Base-by-base conservation (phyloP, 2,888 invertebrate species). In the Norana najaformis region DNA sequence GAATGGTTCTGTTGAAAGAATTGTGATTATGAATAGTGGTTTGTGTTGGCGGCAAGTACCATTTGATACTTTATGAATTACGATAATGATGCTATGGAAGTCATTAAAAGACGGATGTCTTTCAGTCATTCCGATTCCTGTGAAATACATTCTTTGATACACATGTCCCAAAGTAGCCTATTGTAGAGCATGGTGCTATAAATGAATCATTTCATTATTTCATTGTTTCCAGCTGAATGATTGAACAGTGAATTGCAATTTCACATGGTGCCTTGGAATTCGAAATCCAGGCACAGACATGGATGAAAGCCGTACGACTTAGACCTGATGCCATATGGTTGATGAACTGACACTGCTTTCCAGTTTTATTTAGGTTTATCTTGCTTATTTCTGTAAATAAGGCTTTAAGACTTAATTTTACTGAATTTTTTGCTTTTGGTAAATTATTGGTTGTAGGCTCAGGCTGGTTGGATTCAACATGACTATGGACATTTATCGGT, bases 401-500 rank as follows among this genome's bases (percentile, higher is more conserved):
- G 69, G 69, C 69, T 69, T 69, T 69, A 13, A 30, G 8, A 1
- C 30, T 69, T 69, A 23, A 83, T n/a, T 18, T 35, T 20, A 39
- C 53, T 30, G 83, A n/a, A n/a, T 89, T 5, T 47, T 85, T 35
- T 41, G 11, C 47, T 6, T 90, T n/a, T 82, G 18, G 34, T 89
- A 37, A 34, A 8, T 85, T 90, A 16, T 35, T 47, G 90, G 94
- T 94, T 53, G 94, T 47, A 90, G 90, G 88, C 88, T 38, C 90
- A 90, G 39, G 89, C 69, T 38, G 89, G 88, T 13, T 89, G 89
- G 94, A 91, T 93, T 0, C 94, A 94, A 90, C 94, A 94, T 92
- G 94, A 94, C 91, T 94, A 93, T 92, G 94, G 94, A 16, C 94
- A 94, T 90, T 92, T 94, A 88, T 94, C 94, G 41, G 94, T 94